These are phyloP conservation scores for Saimiri boliviensis DNA, from an alignment of 2,113 vertebrate genomes.

Conservation along the genomic window DNA sequence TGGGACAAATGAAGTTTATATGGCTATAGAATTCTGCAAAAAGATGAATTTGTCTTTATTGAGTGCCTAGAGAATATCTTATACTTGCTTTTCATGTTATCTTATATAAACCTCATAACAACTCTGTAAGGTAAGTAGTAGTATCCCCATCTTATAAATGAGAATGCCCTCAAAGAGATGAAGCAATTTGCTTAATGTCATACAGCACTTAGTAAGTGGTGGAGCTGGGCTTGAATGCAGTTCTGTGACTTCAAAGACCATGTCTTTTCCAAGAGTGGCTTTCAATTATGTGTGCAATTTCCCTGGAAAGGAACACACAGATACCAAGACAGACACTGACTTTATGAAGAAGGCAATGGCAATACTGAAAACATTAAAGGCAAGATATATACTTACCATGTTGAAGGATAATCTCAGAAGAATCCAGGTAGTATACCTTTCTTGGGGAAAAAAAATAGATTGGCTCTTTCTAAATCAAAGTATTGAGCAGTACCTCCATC, in stretches of 20 bases:
- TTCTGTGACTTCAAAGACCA: constrained; percentile 43
- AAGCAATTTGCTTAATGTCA: constrained; percentile 15
- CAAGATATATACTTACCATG: background rate
- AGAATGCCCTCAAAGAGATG: background rate
- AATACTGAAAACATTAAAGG: constrained; percentile 39
- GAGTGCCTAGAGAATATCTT: constrained; percentile 14
- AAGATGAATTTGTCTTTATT: constrained; percentile 36
- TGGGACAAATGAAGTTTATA: constrained; percentile 26
- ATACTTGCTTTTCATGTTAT: constrained; percentile 19
- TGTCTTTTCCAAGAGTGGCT: background rate
- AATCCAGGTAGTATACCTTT: background rate
- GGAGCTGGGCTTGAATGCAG: background rate
- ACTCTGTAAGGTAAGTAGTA: background rate
- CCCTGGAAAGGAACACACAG: background rate
- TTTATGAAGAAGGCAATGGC: background rate
- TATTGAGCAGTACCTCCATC: background rate
- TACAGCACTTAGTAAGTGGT: constrained; percentile 12
- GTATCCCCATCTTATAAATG: constrained; percentile 33
- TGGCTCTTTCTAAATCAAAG: constrained; percentile 28
- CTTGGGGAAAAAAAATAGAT: background rate
- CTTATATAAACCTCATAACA: constrained; percentile 33
- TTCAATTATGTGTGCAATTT: background rate
- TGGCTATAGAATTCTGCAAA: constrained; percentile 23
- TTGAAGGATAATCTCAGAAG: constrained; percentile 3
- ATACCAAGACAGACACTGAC: background rate